These are phyloP conservation scores for Heliconius eleuchia DNA, from an alignment of 1,140 invertebrate species.

Conservation along the genomic window DNA sequence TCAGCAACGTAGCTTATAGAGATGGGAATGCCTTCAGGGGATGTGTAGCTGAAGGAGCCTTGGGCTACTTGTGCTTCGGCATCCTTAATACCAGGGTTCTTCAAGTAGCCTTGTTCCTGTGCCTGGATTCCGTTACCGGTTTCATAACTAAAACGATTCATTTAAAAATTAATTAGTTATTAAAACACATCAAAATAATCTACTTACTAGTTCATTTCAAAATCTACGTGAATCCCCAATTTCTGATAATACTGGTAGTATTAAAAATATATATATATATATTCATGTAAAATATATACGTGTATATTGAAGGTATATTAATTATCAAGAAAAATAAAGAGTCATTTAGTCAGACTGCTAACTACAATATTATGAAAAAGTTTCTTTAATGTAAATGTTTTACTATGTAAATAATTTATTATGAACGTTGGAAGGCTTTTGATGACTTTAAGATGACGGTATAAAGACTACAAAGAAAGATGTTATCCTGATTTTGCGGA, in stretches of 20 bases:
- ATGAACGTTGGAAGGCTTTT: neutral
- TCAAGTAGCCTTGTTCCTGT: slow-evolving; percentile 86
- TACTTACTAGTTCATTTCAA: neutral
- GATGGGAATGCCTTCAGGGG: slow-evolving; percentile 84
- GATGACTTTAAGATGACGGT: slow-evolving; percentile 8
- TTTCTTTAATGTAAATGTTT: neutral
- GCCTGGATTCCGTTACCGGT: slow-evolving; percentile 86
- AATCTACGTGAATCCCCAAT: too few species aligned
- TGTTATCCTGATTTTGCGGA: slow-evolving; percentile 15
- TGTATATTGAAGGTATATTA: too few species aligned
- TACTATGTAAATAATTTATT: neutral
- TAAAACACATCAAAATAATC: neutral
- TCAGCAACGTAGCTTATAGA: slow-evolving; percentile 83
- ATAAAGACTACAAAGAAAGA: slow-evolving; percentile 17
- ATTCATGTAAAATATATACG: neutral
- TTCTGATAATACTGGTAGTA: too few species aligned
- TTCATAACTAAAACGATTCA: slow-evolving; percentile 80
- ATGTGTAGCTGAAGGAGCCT: slow-evolving; percentile 84
- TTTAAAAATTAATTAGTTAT: neutral
- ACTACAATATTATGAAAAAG: neutral
- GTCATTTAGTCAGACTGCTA: too few species aligned
- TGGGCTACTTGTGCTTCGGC: slow-evolving; percentile 83
- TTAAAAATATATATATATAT: too few species aligned
- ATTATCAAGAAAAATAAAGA: too few species aligned
- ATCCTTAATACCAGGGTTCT: slow-evolving; percentile 84